Conservation (phyloP, 2,888 invertebrate species). For the Drosophila recens region DNA sequence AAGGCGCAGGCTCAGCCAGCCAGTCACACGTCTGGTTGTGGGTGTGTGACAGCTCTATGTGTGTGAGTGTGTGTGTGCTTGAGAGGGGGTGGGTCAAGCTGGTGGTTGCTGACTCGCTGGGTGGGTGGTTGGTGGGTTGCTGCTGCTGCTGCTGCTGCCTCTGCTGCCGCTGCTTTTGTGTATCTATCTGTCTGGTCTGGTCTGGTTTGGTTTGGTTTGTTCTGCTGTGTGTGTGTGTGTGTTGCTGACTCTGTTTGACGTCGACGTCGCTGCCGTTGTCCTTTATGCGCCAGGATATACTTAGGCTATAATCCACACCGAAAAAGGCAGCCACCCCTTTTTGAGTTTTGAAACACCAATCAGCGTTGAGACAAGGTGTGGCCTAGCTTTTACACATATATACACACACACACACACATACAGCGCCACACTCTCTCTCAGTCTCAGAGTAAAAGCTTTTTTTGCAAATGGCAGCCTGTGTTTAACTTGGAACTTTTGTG, state of each 20-base stretch:
- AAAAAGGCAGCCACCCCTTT: conserved; percentile 79
- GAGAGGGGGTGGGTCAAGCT: conserved; percentile 1
- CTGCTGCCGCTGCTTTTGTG: conserved; percentile 49
- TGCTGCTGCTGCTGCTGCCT: conserved; percentile 17
- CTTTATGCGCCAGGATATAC: conserved; percentile 74
- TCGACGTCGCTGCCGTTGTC: conserved; percentile 58
- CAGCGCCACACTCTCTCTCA: neutral
- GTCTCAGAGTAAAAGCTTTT: neutral
- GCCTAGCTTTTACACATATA: conserved; percentile 53
- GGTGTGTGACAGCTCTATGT: conserved; percentile 17
- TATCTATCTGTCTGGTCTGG: conserved; percentile 69
- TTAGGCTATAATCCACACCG: conserved; percentile 82
- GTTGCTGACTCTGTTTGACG: conserved; percentile 62
- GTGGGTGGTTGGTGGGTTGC: conserved; percentile 20
- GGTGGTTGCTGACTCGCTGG: conserved; percentile 1
- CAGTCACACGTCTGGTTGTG: conserved; percentile 18
- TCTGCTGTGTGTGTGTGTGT: conserved; percentile 25
- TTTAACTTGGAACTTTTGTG: neutral
- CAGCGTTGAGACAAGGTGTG: conserved; percentile 84
- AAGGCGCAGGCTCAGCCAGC: conserved; percentile 58
- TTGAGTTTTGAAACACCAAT: conserved; percentile 82
- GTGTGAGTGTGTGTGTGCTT: conserved; percentile 30
- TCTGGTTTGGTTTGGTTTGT: conserved; percentile 41
- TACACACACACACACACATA: neutral
- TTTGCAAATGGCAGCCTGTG: conserved; percentile 22